These are phyloP conservation scores for Drosophila mercatorum DNA, from an alignment of 2,888 invertebrate species.

Conservation along the genomic window DNA sequence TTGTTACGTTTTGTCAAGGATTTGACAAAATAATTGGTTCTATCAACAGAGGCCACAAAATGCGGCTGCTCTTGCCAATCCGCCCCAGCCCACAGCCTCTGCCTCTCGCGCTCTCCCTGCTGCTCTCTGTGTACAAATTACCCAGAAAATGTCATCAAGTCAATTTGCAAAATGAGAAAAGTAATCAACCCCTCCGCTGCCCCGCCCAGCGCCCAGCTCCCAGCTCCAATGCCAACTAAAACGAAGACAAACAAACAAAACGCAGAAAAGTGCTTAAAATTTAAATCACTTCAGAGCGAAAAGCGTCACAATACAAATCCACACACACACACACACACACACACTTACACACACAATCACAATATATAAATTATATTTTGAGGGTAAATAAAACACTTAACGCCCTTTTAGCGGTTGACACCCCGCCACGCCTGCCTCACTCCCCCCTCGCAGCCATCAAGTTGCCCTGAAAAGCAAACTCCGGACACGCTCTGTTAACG, in stretches of 20 bases:
- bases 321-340: slow-evolving; percentile 15
- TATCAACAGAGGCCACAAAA: slow-evolving; percentile 51
- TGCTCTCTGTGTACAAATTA: slow-evolving; percentile 58
- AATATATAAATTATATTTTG: slow-evolving; percentile 78
- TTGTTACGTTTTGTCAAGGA: slow-evolving; percentile 29
- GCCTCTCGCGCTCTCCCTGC: background rate
- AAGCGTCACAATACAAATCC: slow-evolving; percentile 69
- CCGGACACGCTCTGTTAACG: slow-evolving; percentile 76
- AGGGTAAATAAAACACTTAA: slow-evolving; percentile 80
- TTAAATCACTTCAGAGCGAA: slow-evolving; percentile 72
- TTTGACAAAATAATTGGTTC: slow-evolving; percentile 68
- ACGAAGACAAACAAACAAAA: slow-evolving; percentile 54
- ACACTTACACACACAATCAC: slow-evolving; percentile 29
- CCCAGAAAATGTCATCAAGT: slow-evolving; percentile 79
- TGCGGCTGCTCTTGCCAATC: too few species aligned
- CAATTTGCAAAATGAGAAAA: slow-evolving; percentile 78
- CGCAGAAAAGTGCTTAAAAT: slow-evolving; percentile 77
- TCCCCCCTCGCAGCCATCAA: background rate
- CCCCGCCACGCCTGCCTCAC: slow-evolving; percentile 27
- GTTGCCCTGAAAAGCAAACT: slow-evolving; percentile 51
- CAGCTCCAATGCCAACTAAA: slow-evolving; percentile 6
- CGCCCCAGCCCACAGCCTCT: background rate
- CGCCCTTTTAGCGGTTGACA: slow-evolving; percentile 79
- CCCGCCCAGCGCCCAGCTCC: background rate
- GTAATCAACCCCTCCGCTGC: slow-evolving; percentile 58